Evolutionary conservation across 2,888 invertebrate species (phyloP).

Genomic region (Drosophila basisetae): DNA sequence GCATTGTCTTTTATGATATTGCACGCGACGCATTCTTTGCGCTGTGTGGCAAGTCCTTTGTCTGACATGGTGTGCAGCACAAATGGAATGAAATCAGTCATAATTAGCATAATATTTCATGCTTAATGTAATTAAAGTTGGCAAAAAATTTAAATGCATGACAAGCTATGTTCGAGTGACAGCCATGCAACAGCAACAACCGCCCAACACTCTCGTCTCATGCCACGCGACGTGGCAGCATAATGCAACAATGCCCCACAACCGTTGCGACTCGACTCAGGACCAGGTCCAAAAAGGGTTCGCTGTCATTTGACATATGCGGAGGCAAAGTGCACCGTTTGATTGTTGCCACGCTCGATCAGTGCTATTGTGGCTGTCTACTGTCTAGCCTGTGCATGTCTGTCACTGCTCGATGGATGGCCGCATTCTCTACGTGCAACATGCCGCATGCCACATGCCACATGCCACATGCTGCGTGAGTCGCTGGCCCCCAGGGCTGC

Average conservation of each 20-base stretch:
- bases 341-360: conserved; percentile 45
- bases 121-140: conserved; percentile 81
- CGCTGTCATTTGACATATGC: conserved; percentile 67
- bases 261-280: background rate
- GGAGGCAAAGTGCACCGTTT: conserved; percentile 72
- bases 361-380: background rate
- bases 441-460: conserved; percentile 44
- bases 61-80: conserved; percentile 36
- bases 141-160: conserved; percentile 51
- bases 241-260: conserved; percentile 19
- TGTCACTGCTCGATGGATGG: conserved; percentile 59
- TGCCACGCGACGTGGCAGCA: conserved; percentile 16
- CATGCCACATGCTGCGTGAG: conserved; percentile 38
- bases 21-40: conserved; percentile 29
- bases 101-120: conserved; percentile 82
- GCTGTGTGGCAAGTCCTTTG: conserved; percentile 24
- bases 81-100: conserved; percentile 74
- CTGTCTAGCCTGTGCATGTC: conserved; percentile 16
- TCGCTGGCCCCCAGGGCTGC: conserved; percentile 61
- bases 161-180: conserved; percentile 59
- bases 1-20: conserved; percentile 73
- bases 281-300: conserved; percentile 31
- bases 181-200: conserved; percentile 63
- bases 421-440: conserved; percentile 39
- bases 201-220: conserved; percentile 16